Evolutionary conservation across 2,113 vertebrate genomes (phyloP).

Genomic region (Rutilus rutilus): DNA sequence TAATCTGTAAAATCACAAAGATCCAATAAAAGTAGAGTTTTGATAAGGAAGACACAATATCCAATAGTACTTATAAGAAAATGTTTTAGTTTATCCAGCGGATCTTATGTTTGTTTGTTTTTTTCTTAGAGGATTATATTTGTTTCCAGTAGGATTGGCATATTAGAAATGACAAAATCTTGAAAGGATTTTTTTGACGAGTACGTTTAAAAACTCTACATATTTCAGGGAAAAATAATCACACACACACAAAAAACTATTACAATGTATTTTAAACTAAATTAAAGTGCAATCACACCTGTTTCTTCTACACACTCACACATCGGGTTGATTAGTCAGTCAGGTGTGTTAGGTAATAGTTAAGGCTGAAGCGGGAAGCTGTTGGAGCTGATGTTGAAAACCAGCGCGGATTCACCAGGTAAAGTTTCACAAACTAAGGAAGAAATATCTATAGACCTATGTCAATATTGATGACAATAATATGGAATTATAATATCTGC

Average conservation of each 20-base stretch:
- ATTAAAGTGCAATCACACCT: background rate
- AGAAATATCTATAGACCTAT: background rate
- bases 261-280: background rate
- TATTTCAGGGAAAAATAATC: background rate
- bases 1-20: background rate
- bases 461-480: too few relatives aligned
- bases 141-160: too few relatives aligned
- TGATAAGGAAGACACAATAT: background rate
- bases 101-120: background rate
- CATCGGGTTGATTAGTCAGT: background rate
- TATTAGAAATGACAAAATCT: background rate
- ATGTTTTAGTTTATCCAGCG: background rate
- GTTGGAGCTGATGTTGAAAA: background rate
- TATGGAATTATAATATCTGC: background rate
- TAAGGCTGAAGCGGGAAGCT: background rate
- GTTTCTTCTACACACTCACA: background rate
- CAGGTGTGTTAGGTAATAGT: constrained; percentile 26
- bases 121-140: background rate
- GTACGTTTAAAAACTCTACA: background rate
- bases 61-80: too few relatives aligned
- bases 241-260: background rate
- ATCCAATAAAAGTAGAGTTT: background rate
- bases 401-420: constrained; percentile 12
- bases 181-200: background rate
- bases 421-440: background rate